Conservation (phyloP, 2,888 invertebrate species). For the Falcaria lacertinaria region DNA sequence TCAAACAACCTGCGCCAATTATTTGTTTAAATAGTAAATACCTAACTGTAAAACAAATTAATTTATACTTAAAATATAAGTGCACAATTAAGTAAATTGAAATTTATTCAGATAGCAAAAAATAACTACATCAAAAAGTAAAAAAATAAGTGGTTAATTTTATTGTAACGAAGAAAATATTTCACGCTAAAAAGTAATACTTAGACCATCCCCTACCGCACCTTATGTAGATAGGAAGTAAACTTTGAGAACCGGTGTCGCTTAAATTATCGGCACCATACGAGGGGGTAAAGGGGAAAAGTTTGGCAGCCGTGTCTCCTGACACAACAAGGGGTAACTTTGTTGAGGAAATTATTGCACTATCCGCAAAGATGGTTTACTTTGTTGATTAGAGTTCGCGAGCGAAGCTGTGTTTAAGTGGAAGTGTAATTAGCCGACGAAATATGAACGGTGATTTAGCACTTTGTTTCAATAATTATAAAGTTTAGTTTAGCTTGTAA, state of each 20-base stretch:
- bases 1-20: too few species aligned
- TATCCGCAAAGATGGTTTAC: slow-evolving; percentile 13
- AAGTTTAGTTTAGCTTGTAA: neutral
- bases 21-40: too few species aligned
- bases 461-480: neutral
- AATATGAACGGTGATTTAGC: neutral
- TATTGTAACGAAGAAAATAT: too few species aligned
- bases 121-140: too few species aligned
- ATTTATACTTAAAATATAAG: too few species aligned
- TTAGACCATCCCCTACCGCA: slow-evolving; percentile 26
- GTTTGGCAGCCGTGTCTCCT: slow-evolving; percentile 28
- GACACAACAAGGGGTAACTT: slow-evolving; percentile 30
- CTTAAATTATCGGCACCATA: slow-evolving; percentile 53
- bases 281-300: slow-evolving; percentile 14
- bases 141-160: too few species aligned
- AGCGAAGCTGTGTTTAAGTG: slow-evolving; percentile 15
- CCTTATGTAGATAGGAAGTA: slow-evolving; percentile 53
- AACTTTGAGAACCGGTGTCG: slow-evolving; percentile 51
- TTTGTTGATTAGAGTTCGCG: slow-evolving; percentile 10
- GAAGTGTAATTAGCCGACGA: slow-evolving; percentile 1
- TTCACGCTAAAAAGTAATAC: too few species aligned
- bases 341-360: slow-evolving; percentile 29
- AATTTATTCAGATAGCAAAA: too few species aligned
- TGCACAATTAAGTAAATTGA: too few species aligned
- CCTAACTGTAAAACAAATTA: too few species aligned